Base-by-base conservation (phyloP, 2,888 invertebrate genomes). In the Gymnoscelis rufifasciata region DNA sequence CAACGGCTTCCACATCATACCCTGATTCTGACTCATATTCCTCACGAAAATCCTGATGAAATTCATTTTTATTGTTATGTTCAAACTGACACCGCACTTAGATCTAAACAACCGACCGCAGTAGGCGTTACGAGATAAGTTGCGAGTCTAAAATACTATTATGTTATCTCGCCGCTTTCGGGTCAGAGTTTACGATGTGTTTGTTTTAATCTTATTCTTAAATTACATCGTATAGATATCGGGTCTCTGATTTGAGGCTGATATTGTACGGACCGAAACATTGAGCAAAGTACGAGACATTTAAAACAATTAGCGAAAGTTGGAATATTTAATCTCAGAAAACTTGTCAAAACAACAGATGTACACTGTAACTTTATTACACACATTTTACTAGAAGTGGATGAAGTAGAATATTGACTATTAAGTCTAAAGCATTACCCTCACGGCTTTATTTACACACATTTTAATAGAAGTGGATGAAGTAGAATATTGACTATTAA, bases 21-120 rank as follows among this genome's bases (percentile, higher is more conserved):
- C 43, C 37, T 68, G 65, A 56, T 78, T 83, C 78, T 68, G 65
- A 56, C 78, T 83, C 78, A 86, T 79, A 42, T 66, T 81, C 56
- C 84, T 69, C 53, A 68, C 62, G 50, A 80, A 66, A 38, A 74
- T 62, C 71, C 74, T 84, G 59, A 68, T 56, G 52, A 69, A 56
- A 72, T 80, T 79, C 86, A 87, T 86, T 64, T 66, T 74, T 39
- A 52, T 46, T 52, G 54, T 57, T 57, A 51, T 49, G 50, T 37
- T 48, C 38, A 50, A 46, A 47, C 36, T 51, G 42, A 52, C 51
- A 51, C 52, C 52, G 33, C 54, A 58, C 50, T 52, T 52, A 52
- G 48, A 51, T 52, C 47, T 51, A 54, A 56, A 56, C 59, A 55
- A 59, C 45, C 60, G 51, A 52, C 51, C 57, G 55, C 59, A 56